Evolutionary conservation across 2,888 invertebrate genomes (phyloP), one percentile per base, ranked within the genome.

Genomic region (Anthrax anthrax): DNA sequence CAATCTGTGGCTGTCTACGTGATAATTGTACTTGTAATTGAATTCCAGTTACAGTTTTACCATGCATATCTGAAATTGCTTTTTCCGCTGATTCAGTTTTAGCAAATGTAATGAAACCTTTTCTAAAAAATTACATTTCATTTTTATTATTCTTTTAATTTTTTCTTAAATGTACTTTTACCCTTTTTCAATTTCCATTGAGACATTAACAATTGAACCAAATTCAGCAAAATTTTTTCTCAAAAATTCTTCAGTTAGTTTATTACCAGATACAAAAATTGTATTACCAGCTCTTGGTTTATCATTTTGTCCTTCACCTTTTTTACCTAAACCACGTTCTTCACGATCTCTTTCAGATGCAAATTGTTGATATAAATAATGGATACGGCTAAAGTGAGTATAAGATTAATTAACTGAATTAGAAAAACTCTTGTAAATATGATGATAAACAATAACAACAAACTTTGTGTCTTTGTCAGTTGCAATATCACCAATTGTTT

Each of bases 101-200:
- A 51, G 92, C 89, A 69, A 94, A 95, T 3, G 92, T 90, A 16
- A 95, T 77, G 71, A 90, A 94, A 10, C 89, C 92, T 56, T 83
- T 81, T 60, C 90, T 90, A 69, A 47, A 77, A 72, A 44, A 37
- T 46, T n/a, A 9, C 47, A 23, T 23, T 23, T 23, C 8, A 23
- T 23, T 34, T 10, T 36, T 1, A 27, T 41, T 14, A n/a, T 32
- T 23, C 23, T n/a, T n/a, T n/a, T 23, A 23, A 23, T 6, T 23
- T 1, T 4, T 41, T 43, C 13, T 10, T 5, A 4, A 14, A 4
- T 32, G 19, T 39, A 18, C 18, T 41, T 70, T 60, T 64, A 84
- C 82, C 84, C 79, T 62, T 85, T 86, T 56, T 87, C 86, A 53
- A 79, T 77, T 69, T 88, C 87, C 83, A 87, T 84, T 1, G 82